A percentile compares a stretch with the other conserved stretches of the same genome.
These are phyloP conservation scores for Carassius carassius DNA, from an alignment of 2,113 vertebrate species.

Conservation along the genomic window DNA sequence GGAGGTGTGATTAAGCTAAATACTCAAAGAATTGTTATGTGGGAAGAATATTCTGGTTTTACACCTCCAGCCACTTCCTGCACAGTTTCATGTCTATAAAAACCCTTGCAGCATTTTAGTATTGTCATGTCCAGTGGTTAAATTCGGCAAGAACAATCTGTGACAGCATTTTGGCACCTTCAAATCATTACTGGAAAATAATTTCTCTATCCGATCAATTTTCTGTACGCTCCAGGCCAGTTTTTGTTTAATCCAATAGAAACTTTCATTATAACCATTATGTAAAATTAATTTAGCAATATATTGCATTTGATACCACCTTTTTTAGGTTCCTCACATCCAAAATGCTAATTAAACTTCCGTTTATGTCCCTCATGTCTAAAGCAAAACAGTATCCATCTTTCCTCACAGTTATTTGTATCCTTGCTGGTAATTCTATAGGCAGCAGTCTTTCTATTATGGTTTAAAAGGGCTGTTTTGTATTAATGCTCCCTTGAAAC, in stretches of 20 bases:
- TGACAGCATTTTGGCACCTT: not conserved
- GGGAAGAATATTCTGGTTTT: conserved; percentile 70
- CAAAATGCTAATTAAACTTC: not conserved
- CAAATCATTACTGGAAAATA: not conserved
- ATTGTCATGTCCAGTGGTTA: conserved; percentile 46
- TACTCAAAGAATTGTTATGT: conserved; percentile 41
- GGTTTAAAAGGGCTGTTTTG: conserved; percentile 79
- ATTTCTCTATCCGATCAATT: not conserved
- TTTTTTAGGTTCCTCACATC: not conserved
- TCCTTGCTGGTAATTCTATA: conserved; percentile 68
- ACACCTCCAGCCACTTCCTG: conserved; percentile 63
- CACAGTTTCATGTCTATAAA: conserved; percentile 67
- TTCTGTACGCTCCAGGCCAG: not conserved
- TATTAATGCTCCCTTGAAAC: conserved; percentile 80
- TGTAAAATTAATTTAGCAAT: not conserved
- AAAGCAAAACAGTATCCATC: conserved; percentile 58
- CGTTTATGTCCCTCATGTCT: conserved; percentile 52
- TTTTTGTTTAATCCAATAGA: not conserved
- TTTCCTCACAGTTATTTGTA: conserved; percentile 66
- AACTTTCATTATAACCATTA: not conserved
- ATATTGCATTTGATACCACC: not conserved
- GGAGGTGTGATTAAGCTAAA: conserved; percentile 15
- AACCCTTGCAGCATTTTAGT: conserved; percentile 57
- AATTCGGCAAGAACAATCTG: not conserved
- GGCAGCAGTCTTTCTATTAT: conserved; percentile 70